Evolutionary conservation across 2,888 invertebrate species (phyloP), one percentile per base, ranked within the genome.

Genomic region (Heteromyza rotundicornis): DNA sequence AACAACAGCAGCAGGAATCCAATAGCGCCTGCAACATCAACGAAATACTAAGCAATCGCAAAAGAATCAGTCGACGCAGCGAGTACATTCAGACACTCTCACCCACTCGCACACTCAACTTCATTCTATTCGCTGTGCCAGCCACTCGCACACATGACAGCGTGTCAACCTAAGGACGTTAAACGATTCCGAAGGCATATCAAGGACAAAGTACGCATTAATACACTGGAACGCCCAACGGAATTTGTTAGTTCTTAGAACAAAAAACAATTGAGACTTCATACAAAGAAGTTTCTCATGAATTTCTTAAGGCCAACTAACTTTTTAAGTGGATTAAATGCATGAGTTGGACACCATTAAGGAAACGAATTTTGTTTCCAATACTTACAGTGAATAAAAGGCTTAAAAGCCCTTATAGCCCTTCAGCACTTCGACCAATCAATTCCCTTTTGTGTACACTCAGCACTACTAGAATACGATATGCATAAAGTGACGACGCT

Each of bases 191-290:
- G 64, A 70, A 66, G 66, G 77, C 74, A 74, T 72, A 74, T 74
- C 77, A 74, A 74, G 74, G 77, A 75, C 74, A 77, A 74, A 72
- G 77, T 75, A 75, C 77, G 77, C 74, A 75, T 77, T 77, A 75
- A 76, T 74, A 75, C 74, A n/a, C 27, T 10, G 10, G 10, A 27
- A 27, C 27, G 27, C 27, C n/a, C n/a, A 27, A 7, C 10, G 27
- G 27, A 5, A 27, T 27, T 27, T 27, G 27, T 27, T n/a, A n/a
- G n/a, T n/a, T n/a, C n/a, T n/a, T 5, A 19, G 14, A 20, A 3
- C 35, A 12, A 16, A 17, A n/a, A 32, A 16, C 17, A 16, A n/a
- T n/a, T n/a, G n/a, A n/a, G n/a, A n/a, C n/a, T n/a, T n/a, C n/a
- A n/a, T n/a, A n/a, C n/a, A n/a, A n/a, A n/a, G n/a, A n/a, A n/a